Evolutionary conservation across 2,113 vertebrate species (phyloP).

Genomic region (Toxotes jaculatrix): DNA sequence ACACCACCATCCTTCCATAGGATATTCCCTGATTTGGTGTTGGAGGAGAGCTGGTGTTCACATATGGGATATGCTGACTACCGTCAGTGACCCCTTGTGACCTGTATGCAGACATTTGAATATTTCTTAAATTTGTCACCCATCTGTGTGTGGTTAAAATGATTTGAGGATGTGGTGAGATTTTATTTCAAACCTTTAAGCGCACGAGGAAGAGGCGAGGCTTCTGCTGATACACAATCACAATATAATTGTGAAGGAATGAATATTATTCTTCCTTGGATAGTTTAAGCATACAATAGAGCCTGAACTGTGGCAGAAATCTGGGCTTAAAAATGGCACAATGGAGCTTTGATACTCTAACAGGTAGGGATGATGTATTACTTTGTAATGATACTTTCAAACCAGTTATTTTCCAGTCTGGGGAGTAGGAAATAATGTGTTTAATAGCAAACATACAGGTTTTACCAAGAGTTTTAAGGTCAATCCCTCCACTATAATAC

Average conservation of each 20-base stretch:
- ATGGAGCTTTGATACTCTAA: not conserved
- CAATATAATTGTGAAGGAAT: not conserved
- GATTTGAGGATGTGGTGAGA: not conserved
- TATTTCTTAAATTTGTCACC: no score
- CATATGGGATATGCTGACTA: no score
- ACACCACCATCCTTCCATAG: not conserved
- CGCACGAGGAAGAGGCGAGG: not conserved
- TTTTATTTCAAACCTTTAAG: conserved; percentile 13
- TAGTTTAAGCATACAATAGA: not conserved
- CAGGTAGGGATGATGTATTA: not conserved
- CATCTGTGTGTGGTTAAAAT: not conserved
- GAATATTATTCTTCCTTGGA: not conserved
- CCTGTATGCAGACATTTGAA: not conserved
- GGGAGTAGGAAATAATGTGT: not conserved
- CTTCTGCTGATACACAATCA: not conserved
- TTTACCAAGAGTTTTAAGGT: not conserved
- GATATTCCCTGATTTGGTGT: not conserved
- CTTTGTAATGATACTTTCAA: not conserved
- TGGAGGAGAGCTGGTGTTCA: not conserved
- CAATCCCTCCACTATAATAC: not conserved
- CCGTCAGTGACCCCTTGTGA: not conserved
- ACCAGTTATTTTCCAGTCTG: not conserved
- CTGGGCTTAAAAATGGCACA: not conserved
- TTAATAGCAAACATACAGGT: not conserved
- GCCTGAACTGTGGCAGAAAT: not conserved